Conservation (phyloP, 2,113 vertebrate genomes). For the Ovibos moschatus region DNA sequence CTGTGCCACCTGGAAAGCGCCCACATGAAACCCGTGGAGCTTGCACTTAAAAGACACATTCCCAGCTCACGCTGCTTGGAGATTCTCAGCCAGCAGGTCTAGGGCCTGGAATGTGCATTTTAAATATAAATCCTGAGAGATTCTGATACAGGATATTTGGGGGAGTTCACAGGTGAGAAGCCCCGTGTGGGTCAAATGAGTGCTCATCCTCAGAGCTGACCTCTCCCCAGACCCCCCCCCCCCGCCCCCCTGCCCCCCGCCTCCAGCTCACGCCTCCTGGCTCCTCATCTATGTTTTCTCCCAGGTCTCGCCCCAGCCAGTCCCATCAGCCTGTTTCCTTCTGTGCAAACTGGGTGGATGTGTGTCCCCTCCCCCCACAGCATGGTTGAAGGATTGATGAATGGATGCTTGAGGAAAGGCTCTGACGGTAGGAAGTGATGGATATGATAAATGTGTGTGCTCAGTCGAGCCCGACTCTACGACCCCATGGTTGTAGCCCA, state of each 20-base stretch:
- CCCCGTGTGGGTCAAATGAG: accelerated
- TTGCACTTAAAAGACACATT: not conserved
- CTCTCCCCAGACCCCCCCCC: not conserved
- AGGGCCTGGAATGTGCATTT: not conserved
- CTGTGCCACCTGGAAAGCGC: not conserved
- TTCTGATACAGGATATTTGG: not conserved
- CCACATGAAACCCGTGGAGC: not conserved
- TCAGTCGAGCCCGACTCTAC: accelerated
- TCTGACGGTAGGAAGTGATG: accelerated
- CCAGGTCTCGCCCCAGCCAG: not conserved
- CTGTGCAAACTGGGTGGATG: not conserved
- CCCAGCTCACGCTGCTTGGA: accelerated
- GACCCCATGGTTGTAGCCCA: not conserved
- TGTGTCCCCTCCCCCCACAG: not conserved
- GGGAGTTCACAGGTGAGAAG: not conserved
- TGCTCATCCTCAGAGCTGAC: accelerated
- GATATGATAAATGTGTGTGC: not conserved
- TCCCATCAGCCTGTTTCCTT: not conserved
- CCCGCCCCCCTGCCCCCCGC: accelerated
- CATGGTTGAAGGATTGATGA: no score
- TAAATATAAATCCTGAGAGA: not conserved
- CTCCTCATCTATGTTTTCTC: not conserved
- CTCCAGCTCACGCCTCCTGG: accelerated
- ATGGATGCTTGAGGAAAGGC: accelerated
- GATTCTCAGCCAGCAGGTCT: not conserved